Evolutionary conservation across 2,797 vertebrate species (phyloP).

Genomic region (Pempheris klunzingeri): DNA sequence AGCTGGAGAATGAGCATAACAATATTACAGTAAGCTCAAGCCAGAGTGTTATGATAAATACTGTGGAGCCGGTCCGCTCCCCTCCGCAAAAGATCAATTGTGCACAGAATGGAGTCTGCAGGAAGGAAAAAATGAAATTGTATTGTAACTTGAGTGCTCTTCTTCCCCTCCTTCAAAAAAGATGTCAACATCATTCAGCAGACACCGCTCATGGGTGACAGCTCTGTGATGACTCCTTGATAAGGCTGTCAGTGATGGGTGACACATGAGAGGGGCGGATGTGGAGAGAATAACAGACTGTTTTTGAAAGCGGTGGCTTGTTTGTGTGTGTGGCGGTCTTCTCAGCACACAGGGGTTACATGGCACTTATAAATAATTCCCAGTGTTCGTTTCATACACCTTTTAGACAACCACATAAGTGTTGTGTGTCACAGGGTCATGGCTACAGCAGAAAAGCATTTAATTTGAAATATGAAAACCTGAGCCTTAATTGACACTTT

Average conservation of each 20-base stretch:
- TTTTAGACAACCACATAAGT: not conserved
- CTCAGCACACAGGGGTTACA: not conserved
- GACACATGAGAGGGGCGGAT: constrained; percentile 39
- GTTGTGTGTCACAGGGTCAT: not conserved
- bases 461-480: not conserved
- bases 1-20: constrained; percentile 59
- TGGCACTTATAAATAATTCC: not conserved
- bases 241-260: constrained; percentile 52
- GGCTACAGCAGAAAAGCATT: too few species aligned
- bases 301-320: not conserved
- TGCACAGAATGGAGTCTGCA: constrained; percentile 29
- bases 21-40: constrained; percentile 48
- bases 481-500: not conserved
- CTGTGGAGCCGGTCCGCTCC: constrained; percentile 22
- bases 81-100: constrained; percentile 44
- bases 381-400: not conserved
- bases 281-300: constrained; percentile 26
- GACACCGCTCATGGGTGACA: constrained; percentile 39
- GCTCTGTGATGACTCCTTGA: constrained; percentile 59
- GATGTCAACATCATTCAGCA: constrained; percentile 42
- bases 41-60: constrained; percentile 51
- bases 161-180: constrained; percentile 28
- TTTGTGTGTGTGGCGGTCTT: constrained; percentile 4
- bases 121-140: constrained; percentile 23
- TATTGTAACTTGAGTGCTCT: constrained; percentile 20